phyloP scores from a whole-genome alignment of 2,797 vertebrate species.

The Periparus ater region DNA sequence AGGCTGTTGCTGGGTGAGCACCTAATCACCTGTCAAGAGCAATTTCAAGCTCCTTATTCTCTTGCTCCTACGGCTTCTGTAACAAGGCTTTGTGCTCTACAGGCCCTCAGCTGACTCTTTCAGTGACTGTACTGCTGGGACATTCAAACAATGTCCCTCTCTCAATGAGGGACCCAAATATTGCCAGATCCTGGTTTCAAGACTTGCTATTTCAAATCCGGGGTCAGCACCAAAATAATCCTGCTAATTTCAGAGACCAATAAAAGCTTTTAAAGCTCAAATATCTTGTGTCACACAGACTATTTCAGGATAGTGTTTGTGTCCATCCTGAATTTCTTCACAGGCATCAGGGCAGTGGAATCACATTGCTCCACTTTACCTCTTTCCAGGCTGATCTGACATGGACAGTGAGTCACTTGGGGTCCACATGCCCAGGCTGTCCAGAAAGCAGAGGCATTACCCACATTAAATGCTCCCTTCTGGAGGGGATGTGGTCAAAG shows the following conservation, averaged over 20 bases:
- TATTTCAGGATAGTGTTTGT: slow-evolving; percentile 16
- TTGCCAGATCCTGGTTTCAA: not conserved
- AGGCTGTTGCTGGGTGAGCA: not conserved
- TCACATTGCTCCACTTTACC: not conserved
- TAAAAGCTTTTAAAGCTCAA: not conserved
- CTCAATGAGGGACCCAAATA: not conserved
- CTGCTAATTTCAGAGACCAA: slow-evolving; percentile 15
- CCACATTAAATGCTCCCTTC: not conserved
- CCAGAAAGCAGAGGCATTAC: not conserved
- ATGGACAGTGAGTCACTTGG: not conserved
- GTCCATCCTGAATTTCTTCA: not conserved
- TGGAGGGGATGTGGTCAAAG: not conserved
- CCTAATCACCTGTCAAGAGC: slow-evolving; percentile 7
- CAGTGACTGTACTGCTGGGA: not conserved
- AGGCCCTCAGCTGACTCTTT: not conserved
- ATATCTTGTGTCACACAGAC: not conserved
- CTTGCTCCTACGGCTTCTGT: rapidly evolving
- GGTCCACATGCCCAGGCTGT: not conserved
- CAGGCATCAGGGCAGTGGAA: not conserved
- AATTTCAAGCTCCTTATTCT: slow-evolving; percentile 23
- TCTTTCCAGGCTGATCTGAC: not conserved
- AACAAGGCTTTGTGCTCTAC: not conserved
- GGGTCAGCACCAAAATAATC: slow-evolving; percentile 30
- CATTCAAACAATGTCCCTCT: slow-evolving; percentile 2
- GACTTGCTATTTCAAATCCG: not conserved